Percentiles rank a stretch among this genome's conserved stretches.
Evolutionary conservation across 2,888 invertebrate species (phyloP).

Genomic region (Calliphora vomitoria): DNA sequence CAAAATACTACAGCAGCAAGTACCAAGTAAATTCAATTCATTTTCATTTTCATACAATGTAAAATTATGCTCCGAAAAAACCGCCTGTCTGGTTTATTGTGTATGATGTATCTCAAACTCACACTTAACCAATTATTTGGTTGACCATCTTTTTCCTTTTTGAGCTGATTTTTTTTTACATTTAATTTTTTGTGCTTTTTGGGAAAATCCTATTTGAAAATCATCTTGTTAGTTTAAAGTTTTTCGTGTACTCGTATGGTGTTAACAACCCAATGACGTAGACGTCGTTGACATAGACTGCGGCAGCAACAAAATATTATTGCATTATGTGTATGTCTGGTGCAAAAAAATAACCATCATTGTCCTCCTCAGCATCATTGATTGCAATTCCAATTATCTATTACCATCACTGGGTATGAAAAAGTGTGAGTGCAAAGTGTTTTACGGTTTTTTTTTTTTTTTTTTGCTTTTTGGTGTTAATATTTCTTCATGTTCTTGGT

Average conservation of each 20-base stretch:
- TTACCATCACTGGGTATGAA: slow-evolving; percentile 37
- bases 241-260: slow-evolving; percentile 19
- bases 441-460: background rate
- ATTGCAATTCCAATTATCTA: slow-evolving; percentile 68
- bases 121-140: slow-evolving; percentile 58
- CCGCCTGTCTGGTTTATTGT: background rate
- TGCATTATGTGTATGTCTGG: slow-evolving; percentile 48
- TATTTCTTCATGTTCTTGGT: background rate
- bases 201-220: slow-evolving; percentile 37
- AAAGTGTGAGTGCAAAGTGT: background rate
- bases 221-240: slow-evolving; percentile 43
- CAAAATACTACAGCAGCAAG: no score
- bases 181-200: background rate
- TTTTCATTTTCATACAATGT: slow-evolving; percentile 3
- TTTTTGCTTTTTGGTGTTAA: background rate
- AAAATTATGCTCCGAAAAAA: slow-evolving; percentile 28
- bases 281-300: slow-evolving; percentile 38
- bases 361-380: slow-evolving; percentile 48
- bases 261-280: slow-evolving; percentile 52
- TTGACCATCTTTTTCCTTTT: slow-evolving; percentile 56
- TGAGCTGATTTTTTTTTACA: background rate
- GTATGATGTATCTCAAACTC: slow-evolving; percentile 22
- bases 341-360: slow-evolving; percentile 25
- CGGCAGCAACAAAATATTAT: slow-evolving; percentile 39
- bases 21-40: background rate